Evolutionary conservation across 2,797 vertebrate species (phyloP), one percentile per base, ranked within the genome.

Genomic region (Epinephelus coioides): DNA sequence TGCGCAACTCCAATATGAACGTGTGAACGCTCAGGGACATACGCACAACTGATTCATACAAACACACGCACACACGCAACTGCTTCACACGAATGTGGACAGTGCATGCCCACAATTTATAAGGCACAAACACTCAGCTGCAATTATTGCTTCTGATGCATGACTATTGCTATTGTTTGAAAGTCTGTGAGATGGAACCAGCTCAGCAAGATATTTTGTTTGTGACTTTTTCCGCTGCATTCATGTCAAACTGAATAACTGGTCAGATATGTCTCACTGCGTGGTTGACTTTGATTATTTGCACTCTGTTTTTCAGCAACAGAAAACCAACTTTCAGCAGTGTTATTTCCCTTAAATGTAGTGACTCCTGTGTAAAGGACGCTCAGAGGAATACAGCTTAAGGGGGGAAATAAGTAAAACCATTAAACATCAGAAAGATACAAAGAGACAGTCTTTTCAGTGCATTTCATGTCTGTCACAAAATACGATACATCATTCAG

Each of bases 111-210:
- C 89, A 87, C 88, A 87, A 83, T 90, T 91, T 90, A 89, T 84
- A 88, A 86, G 84, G 78, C 79, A 76, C 85, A 86, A 89, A 85
- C 89, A 88, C 86, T 91, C 81, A 71, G 75, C 81, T 75, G 81
- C 82, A 89, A 87, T 90, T 86, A 90, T 88, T 88, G 86, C 76
- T 84, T 86, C 86, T 86, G 85, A 91, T 88, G 92, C 90, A 87
- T 91, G 89, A 92, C 91, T 90, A 78, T 86, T 91, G 80, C 91
- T 88, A 87, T 93, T 92, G 91, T 94, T 90, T 89, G 51, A 86
- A 75, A 89, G 74, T 88, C 88, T 82, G 76, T 82, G 87, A 90
- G 75, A 88, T 84, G 85, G 90, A 91, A 90, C 88, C 64, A 43
- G 59, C 79, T 85, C 74, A 63, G 84, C 63, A 27, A 80, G 73